Evolutionary conservation across 2,888 invertebrate species (phyloP).

Genomic region (Mesochorus sp.): DNA sequence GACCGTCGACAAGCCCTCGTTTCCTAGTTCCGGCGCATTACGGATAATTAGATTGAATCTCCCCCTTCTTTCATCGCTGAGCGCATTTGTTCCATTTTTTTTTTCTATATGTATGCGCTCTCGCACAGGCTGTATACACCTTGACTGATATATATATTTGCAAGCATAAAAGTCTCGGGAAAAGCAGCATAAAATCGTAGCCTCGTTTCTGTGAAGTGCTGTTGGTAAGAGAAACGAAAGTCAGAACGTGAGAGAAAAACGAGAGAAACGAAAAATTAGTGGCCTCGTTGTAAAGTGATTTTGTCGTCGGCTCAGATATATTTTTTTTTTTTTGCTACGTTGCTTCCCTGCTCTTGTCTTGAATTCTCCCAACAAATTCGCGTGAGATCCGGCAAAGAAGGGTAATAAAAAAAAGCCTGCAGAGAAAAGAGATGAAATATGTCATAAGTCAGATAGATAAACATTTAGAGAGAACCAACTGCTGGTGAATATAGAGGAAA

Average conservation of each 20-base stretch:
- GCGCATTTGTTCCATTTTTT: conserved; percentile 39
- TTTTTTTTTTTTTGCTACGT: conserved; percentile 28
- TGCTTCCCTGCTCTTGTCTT: neutral
- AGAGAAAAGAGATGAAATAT: neutral
- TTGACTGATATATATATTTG: neutral
- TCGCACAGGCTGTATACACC: conserved; percentile 1
- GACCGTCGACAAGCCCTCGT: conserved; percentile 71
- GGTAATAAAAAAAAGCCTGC: conserved; percentile 5
- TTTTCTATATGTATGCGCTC: conserved; percentile 19
- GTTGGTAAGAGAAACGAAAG: neutral
- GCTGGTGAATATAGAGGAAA: conserved; percentile 9
- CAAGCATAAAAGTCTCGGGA: conserved; percentile 9
- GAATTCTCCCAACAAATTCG: neutral
- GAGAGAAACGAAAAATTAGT: neutral
- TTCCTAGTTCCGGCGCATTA: conserved; percentile 76
- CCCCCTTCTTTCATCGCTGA: conserved; percentile 60
- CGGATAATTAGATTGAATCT: conserved; percentile 78
- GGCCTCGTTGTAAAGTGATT: conserved; percentile 70
- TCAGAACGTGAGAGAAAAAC: neutral
- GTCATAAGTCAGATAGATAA: too few species aligned
- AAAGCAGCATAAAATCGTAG: conserved; percentile 14
- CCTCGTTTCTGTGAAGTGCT: conserved; percentile 1
- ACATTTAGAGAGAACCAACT: conserved; percentile 3
- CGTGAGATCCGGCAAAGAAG: conserved; percentile 33
- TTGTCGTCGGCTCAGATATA: conserved; percentile 58